phyloP scores from a whole-genome alignment of 2,797 vertebrate genomes.

The Gila robusta region DNA sequence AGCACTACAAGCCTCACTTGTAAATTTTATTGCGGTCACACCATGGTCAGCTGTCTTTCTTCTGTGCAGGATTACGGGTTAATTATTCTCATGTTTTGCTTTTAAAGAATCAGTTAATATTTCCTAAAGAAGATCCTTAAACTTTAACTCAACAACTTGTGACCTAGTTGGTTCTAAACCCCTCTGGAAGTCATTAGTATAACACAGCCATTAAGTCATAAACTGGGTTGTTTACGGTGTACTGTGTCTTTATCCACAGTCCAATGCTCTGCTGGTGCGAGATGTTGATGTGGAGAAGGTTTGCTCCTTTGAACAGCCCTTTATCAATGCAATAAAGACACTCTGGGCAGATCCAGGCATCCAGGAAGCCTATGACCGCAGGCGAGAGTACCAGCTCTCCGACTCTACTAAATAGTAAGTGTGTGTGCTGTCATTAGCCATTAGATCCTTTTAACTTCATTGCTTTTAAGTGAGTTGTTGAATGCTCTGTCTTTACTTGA shows the following conservation, averaged over 20 bases:
- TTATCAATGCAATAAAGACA: conserved; percentile 91
- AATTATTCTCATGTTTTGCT: conserved; percentile 46
- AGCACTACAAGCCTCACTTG: conserved; percentile 35
- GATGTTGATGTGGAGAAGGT: conserved; percentile 99
- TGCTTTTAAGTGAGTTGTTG: neutral
- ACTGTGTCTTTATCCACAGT: conserved; percentile 70
- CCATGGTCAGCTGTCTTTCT: conserved; percentile 17
- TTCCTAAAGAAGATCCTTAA: conserved; percentile 32
- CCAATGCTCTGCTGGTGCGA: conserved; percentile 92
- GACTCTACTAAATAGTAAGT: conserved; percentile 99
- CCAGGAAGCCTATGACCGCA: conserved; percentile 96
- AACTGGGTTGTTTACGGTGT: conserved; percentile 1
- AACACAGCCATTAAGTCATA: conserved; percentile 19
- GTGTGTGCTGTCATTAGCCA: neutral
- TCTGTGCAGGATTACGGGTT: conserved; percentile 5
- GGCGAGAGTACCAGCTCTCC: conserved; percentile 97
- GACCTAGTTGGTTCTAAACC: conserved; percentile 11
- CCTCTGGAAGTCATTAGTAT: conserved; percentile 30
- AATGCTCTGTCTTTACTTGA: neutral
- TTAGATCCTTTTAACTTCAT: conserved; percentile 14
- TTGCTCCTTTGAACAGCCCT: conserved; percentile 90
- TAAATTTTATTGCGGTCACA: conserved; percentile 41
- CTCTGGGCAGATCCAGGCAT: conserved; percentile 96
- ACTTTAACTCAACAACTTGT: conserved; percentile 22
- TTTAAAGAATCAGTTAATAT: conserved; percentile 40